Conservation (phyloP, 2,113 vertebrate genomes). For the Muscicapa adusta region DNA sequence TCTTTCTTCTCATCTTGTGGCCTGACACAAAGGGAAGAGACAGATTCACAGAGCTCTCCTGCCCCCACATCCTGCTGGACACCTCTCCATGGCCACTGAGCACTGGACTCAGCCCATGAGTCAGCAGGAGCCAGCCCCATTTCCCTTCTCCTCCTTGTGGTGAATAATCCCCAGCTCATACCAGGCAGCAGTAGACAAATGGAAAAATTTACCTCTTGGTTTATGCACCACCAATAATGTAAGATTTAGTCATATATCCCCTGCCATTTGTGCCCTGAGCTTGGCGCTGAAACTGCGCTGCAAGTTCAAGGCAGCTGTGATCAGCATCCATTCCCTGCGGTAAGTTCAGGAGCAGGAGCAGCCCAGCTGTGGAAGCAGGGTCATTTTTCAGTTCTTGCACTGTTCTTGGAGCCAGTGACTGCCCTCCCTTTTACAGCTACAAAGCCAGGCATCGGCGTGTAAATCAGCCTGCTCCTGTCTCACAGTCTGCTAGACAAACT, state of each 20-base stretch:
- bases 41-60: background rate
- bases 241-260: background rate
- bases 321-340: background rate
- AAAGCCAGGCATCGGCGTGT: background rate
- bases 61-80: background rate
- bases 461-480: slow-evolving; percentile 37
- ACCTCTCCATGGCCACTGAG: background rate
- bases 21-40: background rate
- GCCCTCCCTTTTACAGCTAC: background rate
- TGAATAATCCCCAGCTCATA: slow-evolving; percentile 6
- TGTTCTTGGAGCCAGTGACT: background rate
- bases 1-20: background rate
- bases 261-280: background rate
- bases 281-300: background rate
- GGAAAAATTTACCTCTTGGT: slow-evolving; percentile 24
- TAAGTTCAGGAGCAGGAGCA: background rate
- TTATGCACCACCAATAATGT: background rate
- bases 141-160: background rate
- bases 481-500: slow-evolving; percentile 35
- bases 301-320: background rate
- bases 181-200: background rate
- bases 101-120: background rate
- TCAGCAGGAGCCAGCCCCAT: background rate
- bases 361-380: background rate
- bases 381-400: background rate